These are phyloP conservation scores for Aproaerema taeniolella DNA, from an alignment of 2,888 invertebrate species.

Conservation along the genomic window DNA sequence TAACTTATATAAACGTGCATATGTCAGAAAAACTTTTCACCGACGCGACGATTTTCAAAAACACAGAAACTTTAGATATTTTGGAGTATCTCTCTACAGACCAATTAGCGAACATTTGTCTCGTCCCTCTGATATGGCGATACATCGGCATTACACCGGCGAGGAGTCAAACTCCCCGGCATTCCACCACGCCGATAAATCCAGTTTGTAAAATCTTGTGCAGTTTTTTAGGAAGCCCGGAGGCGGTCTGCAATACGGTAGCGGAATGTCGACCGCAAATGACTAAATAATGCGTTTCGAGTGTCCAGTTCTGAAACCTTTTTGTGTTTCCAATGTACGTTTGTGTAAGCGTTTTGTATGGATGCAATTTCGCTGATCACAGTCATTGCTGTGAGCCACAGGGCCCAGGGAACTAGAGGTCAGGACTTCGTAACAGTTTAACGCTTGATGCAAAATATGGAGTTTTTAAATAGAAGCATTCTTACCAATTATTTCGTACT, in stretches of 20 bases:
- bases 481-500: too few relatives aligned
- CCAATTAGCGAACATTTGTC: constrained; percentile 39
- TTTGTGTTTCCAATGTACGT: constrained; percentile 2
- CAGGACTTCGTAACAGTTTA: too few relatives aligned
- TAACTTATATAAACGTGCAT: too few relatives aligned
- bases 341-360: background rate
- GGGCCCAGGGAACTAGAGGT: too few relatives aligned
- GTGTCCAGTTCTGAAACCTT: constrained; percentile 9
- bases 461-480: too few relatives aligned
- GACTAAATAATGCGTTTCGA: constrained; percentile 36
- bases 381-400: background rate
- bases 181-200: constrained; percentile 27
- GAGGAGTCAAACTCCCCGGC: constrained; percentile 18
- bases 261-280: constrained; percentile 32
- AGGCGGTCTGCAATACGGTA: constrained; percentile 21
- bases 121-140: constrained; percentile 22
- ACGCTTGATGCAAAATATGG: too few relatives aligned
- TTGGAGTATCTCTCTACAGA: constrained; percentile 9
- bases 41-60: too few relatives aligned
- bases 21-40: too few relatives aligned
- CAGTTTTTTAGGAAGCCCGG: constrained; percentile 25
- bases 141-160: constrained; percentile 21
- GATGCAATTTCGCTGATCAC: background rate
- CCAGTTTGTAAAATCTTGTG: constrained; percentile 31
- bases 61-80: constrained; percentile 8